Evolutionary conservation across 1,140 invertebrate genomes (phyloP).

Genomic region (Ips nitidus): DNA sequence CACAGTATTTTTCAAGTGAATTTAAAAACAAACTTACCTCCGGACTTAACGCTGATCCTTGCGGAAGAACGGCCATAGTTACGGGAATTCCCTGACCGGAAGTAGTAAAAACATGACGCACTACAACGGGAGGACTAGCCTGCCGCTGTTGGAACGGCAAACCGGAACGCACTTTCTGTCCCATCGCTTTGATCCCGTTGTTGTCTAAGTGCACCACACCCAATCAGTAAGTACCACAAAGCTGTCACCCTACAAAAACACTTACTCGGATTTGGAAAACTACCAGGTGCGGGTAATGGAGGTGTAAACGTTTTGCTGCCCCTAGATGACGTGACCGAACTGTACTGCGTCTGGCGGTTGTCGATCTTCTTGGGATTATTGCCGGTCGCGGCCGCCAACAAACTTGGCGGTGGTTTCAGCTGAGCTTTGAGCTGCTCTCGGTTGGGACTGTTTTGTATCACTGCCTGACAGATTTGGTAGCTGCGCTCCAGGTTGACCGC

Average conservation of each 20-base stretch:
- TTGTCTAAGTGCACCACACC: slow-evolving; percentile 21
- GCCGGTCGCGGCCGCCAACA: slow-evolving; percentile 57
- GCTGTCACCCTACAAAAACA: slow-evolving; percentile 8
- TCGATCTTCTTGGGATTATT: slow-evolving; percentile 50
- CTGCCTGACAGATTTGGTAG: slow-evolving; percentile 94
- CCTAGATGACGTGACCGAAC: slow-evolving; percentile 47
- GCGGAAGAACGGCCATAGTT: slow-evolving; percentile 59
- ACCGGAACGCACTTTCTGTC: slow-evolving; percentile 42
- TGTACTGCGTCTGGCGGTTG: slow-evolving; percentile 42
- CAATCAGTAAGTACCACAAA: not conserved
- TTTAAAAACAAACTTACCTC: slow-evolving; percentile 45
- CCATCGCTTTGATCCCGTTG: slow-evolving; percentile 48
- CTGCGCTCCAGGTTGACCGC: slow-evolving; percentile 90
- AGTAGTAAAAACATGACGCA: slow-evolving; percentile 61
- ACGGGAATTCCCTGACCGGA: slow-evolving; percentile 59
- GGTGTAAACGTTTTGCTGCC: slow-evolving; percentile 52
- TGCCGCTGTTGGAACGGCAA: slow-evolving; percentile 48
- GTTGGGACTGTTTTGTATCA: slow-evolving; percentile 90
- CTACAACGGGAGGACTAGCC: slow-evolving; percentile 55
- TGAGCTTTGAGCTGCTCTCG: slow-evolving; percentile 83
- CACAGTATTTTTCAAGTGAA: not conserved
- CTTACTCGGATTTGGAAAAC: slow-evolving; percentile 44
- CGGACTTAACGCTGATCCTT: slow-evolving; percentile 48
- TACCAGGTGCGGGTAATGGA: slow-evolving; percentile 48
- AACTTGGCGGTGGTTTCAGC: slow-evolving; percentile 76